Percentiles rank a stretch among this genome's conserved stretches.
Conservation (phyloP, 2,888 invertebrate genomes). For the Mycogona germanica region DNA sequence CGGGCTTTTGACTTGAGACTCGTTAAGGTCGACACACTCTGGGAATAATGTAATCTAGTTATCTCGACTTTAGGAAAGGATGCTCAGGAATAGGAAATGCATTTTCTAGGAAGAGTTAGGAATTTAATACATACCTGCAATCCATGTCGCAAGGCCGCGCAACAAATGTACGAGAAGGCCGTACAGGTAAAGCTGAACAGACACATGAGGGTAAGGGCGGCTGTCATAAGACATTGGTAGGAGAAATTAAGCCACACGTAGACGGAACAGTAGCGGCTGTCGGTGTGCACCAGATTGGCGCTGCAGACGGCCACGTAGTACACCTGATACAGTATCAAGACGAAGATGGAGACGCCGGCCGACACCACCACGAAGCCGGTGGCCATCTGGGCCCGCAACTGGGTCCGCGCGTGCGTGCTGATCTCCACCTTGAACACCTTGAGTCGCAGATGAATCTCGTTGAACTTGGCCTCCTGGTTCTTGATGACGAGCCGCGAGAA, state of each 20-base stretch:
- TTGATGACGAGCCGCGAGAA: slow-evolving; percentile 5
- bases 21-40: too few relatives aligned
- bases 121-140: too few relatives aligned
- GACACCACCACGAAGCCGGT: neutral
- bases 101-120: too few relatives aligned
- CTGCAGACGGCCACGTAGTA: neutral
- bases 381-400: neutral
- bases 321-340: neutral
- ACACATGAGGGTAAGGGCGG: slow-evolving; percentile 4
- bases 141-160: neutral
- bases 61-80: too few relatives aligned
- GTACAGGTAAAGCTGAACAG: slow-evolving; percentile 6
- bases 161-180: slow-evolving; percentile 7
- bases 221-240: neutral
- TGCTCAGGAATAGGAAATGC: too few relatives aligned
- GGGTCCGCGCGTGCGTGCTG: neutral
- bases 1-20: too few relatives aligned
- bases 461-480: neutral
- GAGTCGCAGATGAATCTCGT: slow-evolving; percentile 2
- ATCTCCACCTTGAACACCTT: neutral
- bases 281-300: neutral
- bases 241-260: slow-evolving; percentile 1
- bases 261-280: neutral
- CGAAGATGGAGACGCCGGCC: neutral
- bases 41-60: too few relatives aligned